Evolutionary conservation across 2,797 vertebrate species (phyloP).

Genomic region (Anguilla anguilla): DNA sequence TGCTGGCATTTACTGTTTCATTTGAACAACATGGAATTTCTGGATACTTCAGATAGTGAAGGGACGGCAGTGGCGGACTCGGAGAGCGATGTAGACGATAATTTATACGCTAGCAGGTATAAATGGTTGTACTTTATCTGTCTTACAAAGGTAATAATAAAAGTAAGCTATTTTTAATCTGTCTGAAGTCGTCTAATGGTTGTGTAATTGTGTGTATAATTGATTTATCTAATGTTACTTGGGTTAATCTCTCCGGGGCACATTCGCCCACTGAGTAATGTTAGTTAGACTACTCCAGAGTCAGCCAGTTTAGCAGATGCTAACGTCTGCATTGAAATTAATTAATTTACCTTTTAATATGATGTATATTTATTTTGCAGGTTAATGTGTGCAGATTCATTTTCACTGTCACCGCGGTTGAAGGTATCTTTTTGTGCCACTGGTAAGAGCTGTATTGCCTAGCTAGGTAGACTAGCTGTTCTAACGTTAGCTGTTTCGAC

Average conservation of each 20-base stretch:
- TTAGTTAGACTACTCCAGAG: no score
- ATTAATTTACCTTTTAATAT: not conserved
- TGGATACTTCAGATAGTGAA: not conserved
- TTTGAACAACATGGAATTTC: not conserved
- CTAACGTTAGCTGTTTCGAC: not conserved
- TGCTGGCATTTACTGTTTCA: not conserved
- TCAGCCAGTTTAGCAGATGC: not conserved
- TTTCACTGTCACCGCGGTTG: not conserved
- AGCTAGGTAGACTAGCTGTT: not conserved
- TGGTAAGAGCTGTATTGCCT: not conserved
- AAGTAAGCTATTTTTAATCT: not conserved
- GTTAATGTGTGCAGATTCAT: not conserved
- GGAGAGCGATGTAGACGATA: slow-evolving; percentile 1
- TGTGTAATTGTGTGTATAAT: not conserved
- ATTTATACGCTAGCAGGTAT: not conserved
- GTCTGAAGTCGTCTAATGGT: no score
- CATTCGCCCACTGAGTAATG: no score
- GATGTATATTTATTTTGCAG: not conserved
- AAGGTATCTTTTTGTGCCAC: not conserved
- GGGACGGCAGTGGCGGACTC: not conserved
- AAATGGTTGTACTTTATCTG: not conserved
- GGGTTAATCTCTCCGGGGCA: no score
- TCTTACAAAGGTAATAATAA: not conserved
- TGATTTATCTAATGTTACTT: not conserved
- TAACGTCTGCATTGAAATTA: not conserved